Evolutionary conservation across 2,797 vertebrate species (phyloP).

Genomic region (Eospalax fontanierii): DNA sequence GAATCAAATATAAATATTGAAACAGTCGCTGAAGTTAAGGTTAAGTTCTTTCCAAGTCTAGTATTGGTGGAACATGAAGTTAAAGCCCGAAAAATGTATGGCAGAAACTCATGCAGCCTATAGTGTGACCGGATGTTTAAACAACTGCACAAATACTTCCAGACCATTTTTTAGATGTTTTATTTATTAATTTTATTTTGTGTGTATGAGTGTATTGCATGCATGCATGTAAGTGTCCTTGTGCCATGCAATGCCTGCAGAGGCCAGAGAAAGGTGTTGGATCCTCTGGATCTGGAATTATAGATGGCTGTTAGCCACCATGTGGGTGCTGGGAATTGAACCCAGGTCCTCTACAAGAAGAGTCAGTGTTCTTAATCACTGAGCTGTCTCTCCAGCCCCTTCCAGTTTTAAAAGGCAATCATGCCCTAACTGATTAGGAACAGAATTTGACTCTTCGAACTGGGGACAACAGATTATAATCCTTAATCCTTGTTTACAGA

Average conservation of each 20-base stretch:
- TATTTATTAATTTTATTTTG: too few relatives aligned
- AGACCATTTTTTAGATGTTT: too few relatives aligned
- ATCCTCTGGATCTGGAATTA: too few relatives aligned
- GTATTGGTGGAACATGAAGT: neutral
- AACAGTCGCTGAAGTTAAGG: neutral
- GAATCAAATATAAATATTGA: constrained; percentile 44
- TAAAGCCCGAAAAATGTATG: neutral
- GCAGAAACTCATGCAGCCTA: neutral
- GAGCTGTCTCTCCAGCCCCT: too few relatives aligned
- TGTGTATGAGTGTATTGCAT: too few relatives aligned
- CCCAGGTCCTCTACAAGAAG: too few relatives aligned
- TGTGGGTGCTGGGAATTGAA: too few relatives aligned
- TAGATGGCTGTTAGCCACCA: too few relatives aligned
- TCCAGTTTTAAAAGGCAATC: neutral
- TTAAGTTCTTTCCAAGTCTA: neutral
- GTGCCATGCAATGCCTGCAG: too few relatives aligned
- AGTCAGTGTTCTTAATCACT: too few relatives aligned
- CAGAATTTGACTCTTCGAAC: neutral
- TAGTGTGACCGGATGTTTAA: neutral
- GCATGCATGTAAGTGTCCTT: too few relatives aligned
- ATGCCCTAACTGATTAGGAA: neutral
- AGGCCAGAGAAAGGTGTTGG: too few relatives aligned
- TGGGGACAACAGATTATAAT: neutral
- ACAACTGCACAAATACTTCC: neutral
- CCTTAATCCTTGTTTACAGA: neutral